Conservation (phyloP, 2,113 vertebrate genomes). For the Boulengeromyrus knoepffleri region DNA sequence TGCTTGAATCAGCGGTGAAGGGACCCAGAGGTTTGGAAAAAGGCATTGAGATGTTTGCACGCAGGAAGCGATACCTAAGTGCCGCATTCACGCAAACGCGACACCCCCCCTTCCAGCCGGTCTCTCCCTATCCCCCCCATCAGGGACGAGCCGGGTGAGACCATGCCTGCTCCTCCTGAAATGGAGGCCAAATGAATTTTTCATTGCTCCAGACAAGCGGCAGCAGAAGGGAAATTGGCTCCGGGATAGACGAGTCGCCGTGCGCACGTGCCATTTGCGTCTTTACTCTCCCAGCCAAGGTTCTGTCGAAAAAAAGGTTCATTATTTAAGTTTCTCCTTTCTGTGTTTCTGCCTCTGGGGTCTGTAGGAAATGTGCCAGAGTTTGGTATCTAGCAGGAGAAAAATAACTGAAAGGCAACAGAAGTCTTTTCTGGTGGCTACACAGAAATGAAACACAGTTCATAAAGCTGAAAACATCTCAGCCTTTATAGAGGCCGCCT, state of each 20-base stretch:
- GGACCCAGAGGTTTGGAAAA: not conserved
- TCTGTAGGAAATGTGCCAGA: constrained; percentile 22
- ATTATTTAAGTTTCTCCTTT: constrained; percentile 36
- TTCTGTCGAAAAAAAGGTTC: constrained; percentile 25
- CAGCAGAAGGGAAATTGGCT: constrained; percentile 18
- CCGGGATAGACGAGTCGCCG: not conserved
- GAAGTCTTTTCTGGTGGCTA: constrained; percentile 5
- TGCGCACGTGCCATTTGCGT: not conserved
- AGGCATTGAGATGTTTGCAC: not conserved
- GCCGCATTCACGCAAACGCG: not conserved
- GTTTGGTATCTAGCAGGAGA: constrained; percentile 25
- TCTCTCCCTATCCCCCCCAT: not conserved
- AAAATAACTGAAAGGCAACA: constrained; percentile 17
- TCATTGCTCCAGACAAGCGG: constrained; percentile 19
- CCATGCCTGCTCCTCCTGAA: constrained; percentile 2
- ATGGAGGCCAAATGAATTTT: constrained; percentile 22
- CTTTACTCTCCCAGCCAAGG: constrained; percentile 29
- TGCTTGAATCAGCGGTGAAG: not conserved
- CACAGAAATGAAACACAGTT: constrained; percentile 7
- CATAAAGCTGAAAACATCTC: not conserved
- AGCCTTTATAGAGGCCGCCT: not conserved
- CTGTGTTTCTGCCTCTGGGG: constrained; percentile 27
- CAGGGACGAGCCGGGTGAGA: not conserved
- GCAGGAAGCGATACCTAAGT: not conserved
- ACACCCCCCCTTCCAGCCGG: not conserved